A percentile compares a stretch with the other conserved stretches of the same genome.
Conservation (phyloP, 2,797 vertebrate species). For the Sebastiscus tertius region DNA sequence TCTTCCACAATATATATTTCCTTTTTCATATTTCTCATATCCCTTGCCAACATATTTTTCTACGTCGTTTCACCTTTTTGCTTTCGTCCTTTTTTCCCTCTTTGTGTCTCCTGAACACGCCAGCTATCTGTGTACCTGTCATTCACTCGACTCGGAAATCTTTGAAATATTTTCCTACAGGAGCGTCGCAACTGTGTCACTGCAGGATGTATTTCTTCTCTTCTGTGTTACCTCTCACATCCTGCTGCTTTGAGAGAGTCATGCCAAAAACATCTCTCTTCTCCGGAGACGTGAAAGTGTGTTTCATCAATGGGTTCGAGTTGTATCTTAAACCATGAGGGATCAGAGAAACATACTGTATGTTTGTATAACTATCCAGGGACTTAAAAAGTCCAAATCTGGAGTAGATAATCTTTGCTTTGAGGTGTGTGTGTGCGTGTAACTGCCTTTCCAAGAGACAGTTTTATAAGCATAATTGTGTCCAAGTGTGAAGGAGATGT, state of each 20-base stretch:
- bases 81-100: not conserved
- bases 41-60: slow-evolving; percentile 63
- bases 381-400: slow-evolving; percentile 28
- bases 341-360: slow-evolving; percentile 24
- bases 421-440: slow-evolving; percentile 20
- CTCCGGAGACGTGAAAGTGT: slow-evolving; percentile 32
- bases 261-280: slow-evolving; percentile 54
- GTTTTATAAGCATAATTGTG: slow-evolving; percentile 48
- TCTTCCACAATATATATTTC: slow-evolving; percentile 38
- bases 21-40: slow-evolving; percentile 43
- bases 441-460: slow-evolving; percentile 32
- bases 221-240: slow-evolving; percentile 24
- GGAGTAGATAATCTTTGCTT: slow-evolving; percentile 42
- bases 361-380: slow-evolving; percentile 35
- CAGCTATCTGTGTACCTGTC: slow-evolving; percentile 39
- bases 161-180: slow-evolving; percentile 57
- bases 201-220: slow-evolving; percentile 43
- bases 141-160: slow-evolving; percentile 31
- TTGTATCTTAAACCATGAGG: slow-evolving; percentile 38
- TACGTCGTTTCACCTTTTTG: slow-evolving; percentile 53
- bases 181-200: slow-evolving; percentile 41
- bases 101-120: slow-evolving; percentile 24
- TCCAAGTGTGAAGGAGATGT: slow-evolving; percentile 49
- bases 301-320: slow-evolving; percentile 21
- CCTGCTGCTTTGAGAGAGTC: slow-evolving; percentile 40